Evolutionary conservation across 1,140 invertebrate species (phyloP), one percentile per base, ranked within the genome.

Genomic region (Penaeus vannamei): DNA sequence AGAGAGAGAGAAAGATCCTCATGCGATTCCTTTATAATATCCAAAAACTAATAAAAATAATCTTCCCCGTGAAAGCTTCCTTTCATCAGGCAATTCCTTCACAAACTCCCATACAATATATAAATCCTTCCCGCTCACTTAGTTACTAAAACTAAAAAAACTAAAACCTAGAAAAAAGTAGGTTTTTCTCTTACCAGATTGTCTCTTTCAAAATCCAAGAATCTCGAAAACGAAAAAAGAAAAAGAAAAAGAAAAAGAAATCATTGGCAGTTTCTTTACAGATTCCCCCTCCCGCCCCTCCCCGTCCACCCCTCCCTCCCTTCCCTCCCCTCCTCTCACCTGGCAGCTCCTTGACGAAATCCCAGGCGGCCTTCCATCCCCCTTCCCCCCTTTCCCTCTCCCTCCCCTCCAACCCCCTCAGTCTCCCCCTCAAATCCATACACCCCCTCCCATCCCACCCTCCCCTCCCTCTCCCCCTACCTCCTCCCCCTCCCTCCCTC

Each of bases 341-440:
- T 26, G 87, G 82, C 19, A 89, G 66, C 62, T 89, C 87, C 69
- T 89, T 89, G 17, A 89, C 26, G 59, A 66, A 89, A 29, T 89
- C 87, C 87, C 87, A 89, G 3, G 87, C 87, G 22, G 23, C 84
- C 87, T 1, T 32, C 46, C n/a, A 5, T n/a, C 12, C 46, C 36
- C n/a, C 80, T 53, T 61, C 32, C 80, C 53, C 32, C 46, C 77
- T n/a, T 42, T 14, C 42, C 77, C 42, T 42, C 2, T 19, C 79
- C 53, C 26, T 81, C 26, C 42, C 36, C 53, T 23, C 36, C 36
- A 19, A 46, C 17, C 46, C 79, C 32, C n/a, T 81, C 79, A n/a
- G 62, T n/a, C 77, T 80, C 53, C 10, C 1, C 7, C 42, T 32
- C 2, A n/a, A 2, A 23, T 80, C 10, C 12, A 14, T 32, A 32